Evolutionary conservation across 1,140 invertebrate species (phyloP), one percentile per base, ranked within the genome.

Genomic region (Daktulosphaira vitifoliae): DNA sequence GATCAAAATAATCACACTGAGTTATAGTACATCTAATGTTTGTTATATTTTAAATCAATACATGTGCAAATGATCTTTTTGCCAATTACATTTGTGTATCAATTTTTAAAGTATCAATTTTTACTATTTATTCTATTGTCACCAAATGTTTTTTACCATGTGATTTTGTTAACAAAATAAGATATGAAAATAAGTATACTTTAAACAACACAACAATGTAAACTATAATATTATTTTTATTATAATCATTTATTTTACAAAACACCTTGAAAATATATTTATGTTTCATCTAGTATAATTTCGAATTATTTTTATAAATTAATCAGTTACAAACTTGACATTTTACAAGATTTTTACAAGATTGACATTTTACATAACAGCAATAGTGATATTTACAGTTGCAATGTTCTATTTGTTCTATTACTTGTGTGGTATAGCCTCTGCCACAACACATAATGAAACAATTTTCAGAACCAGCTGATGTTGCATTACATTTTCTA

Each of bases 311-410:
- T 33, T 11, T n/a, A n/a, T 6, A 11, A 33, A 33, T 33, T 54
- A 50, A 39, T 54, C 49, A 67, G 25, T 64, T 67, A 67, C 66
- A 67, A 22, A 48, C 65, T 26, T 65, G 56, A 33, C 48, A 29
- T 1, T 38, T 67, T 29, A 42, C n/a, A 3, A 51, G 37, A 11
- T 38, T 81, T 50, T 80, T 80, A 75, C 88, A 91, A 2, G 83
- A 84, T 74, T 92, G 85, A 76, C 91, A 95, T 73, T 88, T 85
- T 9, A 95, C 90, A 72, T 88, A 87, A 76, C 91, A 94, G 76
- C 90, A 94, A 81, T 88, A 91, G 73, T 90, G 83, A 76, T 92
- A 93, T 74, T 89, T 88, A 80, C 91, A 95, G 70, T 89, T 83
- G 76, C 91, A 94, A 71, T 86, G 79, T 74, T 88, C 85, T 26